Evolutionary conservation across 1,140 invertebrate genomes (phyloP), one percentile per base, ranked within the genome.

Genomic region (Drosophila repletoides): DNA sequence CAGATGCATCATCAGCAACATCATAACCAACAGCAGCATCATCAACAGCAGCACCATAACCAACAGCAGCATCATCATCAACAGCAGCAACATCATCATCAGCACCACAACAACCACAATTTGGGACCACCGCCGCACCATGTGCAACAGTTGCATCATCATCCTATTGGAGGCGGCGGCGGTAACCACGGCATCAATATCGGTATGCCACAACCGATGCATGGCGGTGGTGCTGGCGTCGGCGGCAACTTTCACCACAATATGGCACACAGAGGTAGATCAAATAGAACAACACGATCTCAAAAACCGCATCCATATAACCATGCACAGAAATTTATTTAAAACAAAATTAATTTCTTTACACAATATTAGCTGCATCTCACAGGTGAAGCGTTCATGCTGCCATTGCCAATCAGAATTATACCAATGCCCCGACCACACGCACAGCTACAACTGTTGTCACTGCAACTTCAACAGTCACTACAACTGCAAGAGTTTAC

Each of bases 251-350:
- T 69, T 53, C 87, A 84, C 52, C 88, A 89, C 68, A 88, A 88
- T 58, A 88, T 90, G 80, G 89, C 89, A 75, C 88, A 90, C 56
- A 88, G 89, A 90, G 89, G 89, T 90, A 90, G 89, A 90, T 89
- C 83, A 83, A 84, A 83, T 67, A 76, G 79, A 83, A 65, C 72
- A 70, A 77, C 77, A 73, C 89, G 88, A 84, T 89, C 88, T 83
- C 84, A 90, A 81, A 90, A 90, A 86, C 69, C 76, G 72, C 88
- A 90, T 89, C 89, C 89, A 69, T 90, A 90, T 89, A 76, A 88
- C 65, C 65, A 89, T 89, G 80, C 84, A 76, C 88, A 89, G 72
- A 90, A 90, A 88, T 89, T 88, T 87, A 89, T 89, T 74, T 89
- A 89, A 89, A 88, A 53, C 65, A 29, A 69, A 79, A 81, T 83